Percentiles rank a stretch among this genome's conserved stretches.
Conservation (phyloP, 1,140 invertebrate genomes). For the Andricus grossulariae region DNA sequence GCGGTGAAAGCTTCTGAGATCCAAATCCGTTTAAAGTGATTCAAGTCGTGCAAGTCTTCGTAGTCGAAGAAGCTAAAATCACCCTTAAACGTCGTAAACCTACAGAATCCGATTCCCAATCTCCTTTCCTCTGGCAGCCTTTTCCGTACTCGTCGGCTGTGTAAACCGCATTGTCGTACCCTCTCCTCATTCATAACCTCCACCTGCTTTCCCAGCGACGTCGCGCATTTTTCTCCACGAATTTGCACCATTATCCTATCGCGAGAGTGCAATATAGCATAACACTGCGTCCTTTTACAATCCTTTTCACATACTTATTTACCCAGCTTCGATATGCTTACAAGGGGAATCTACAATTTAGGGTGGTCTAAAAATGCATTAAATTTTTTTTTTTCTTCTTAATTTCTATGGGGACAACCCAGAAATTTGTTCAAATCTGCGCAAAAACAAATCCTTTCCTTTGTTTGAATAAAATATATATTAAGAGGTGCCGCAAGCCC, state of each 20-base stretch:
- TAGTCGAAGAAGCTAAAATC: slow-evolving; percentile 20
- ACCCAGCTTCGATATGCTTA: background rate
- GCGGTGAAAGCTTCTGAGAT: slow-evolving; percentile 24
- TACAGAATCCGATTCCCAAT: slow-evolving; percentile 24
- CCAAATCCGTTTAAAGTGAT: slow-evolving; percentile 30
- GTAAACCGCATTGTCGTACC: slow-evolving; percentile 18
- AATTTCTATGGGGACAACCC: no score
- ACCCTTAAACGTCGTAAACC: slow-evolving; percentile 27
- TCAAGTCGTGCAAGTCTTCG: slow-evolving; percentile 6
- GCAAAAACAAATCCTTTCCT: no score
- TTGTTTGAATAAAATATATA: no score
- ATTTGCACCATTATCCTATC: slow-evolving; percentile 23
- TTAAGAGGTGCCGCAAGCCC: no score
- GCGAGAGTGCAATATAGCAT: slow-evolving; percentile 17
- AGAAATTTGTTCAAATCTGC: no score
- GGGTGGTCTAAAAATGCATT: no score
- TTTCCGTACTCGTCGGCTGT: slow-evolving; percentile 12
- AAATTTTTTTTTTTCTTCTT: no score
- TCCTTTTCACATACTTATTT: slow-evolving; percentile 5
- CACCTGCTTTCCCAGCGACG: background rate
- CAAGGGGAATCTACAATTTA: no score
- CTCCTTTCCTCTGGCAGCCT: slow-evolving; percentile 19
- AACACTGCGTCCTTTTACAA: slow-evolving; percentile 2
- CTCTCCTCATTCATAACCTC: background rate
- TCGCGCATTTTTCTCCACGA: slow-evolving; percentile 10